Percentiles rank a stretch among this genome's conserved stretches.
phyloP scores from a whole-genome alignment of 2,888 invertebrate genomes.

The Anoplius nigerrimus region DNA sequence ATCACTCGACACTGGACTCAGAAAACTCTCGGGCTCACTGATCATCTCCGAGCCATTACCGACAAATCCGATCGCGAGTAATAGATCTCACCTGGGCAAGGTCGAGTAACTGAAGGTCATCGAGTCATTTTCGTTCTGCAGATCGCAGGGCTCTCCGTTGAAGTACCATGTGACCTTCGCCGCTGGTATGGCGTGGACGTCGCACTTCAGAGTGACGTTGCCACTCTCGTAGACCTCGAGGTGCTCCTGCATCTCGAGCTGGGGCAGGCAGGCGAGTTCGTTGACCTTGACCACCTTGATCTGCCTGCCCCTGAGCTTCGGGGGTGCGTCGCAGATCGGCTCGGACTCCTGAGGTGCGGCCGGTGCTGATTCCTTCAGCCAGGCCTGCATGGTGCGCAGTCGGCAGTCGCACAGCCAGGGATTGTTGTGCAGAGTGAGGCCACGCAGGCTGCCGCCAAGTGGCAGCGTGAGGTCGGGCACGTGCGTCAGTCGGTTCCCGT shows the following conservation, averaged over 20 bases:
- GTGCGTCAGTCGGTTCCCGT: constrained; percentile 86
- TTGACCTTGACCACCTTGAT: constrained; percentile 82
- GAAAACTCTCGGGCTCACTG: too few relatives aligned
- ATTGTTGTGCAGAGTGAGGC: constrained; percentile 89
- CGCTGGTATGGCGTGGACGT: constrained; percentile 88
- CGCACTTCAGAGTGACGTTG: constrained; percentile 88
- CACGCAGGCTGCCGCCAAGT: constrained; percentile 86
- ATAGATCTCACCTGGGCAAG: constrained; percentile 52
- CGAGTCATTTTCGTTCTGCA: constrained; percentile 81
- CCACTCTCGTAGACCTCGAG: constrained; percentile 87
- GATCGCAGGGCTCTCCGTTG: constrained; percentile 82
- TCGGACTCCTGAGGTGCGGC: constrained; percentile 87
- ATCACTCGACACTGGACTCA: too few relatives aligned
- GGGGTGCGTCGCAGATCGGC: constrained; percentile 85
- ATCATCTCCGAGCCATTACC: too few relatives aligned
- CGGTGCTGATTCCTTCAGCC: constrained; percentile 82
- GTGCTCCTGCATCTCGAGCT: constrained; percentile 85
- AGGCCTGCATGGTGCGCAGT: constrained; percentile 84
- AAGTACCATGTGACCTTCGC: constrained; percentile 90
- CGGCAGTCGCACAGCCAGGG: constrained; percentile 93
- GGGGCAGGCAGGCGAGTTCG: constrained; percentile 89
- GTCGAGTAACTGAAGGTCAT: constrained; percentile 36
- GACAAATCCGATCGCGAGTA: too few relatives aligned
- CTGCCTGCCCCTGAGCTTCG: constrained; percentile 80
- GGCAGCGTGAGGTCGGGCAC: constrained; percentile 74